Evolutionary conservation across 2,888 invertebrate genomes (phyloP).

Genomic region (Boloria selene): DNA sequence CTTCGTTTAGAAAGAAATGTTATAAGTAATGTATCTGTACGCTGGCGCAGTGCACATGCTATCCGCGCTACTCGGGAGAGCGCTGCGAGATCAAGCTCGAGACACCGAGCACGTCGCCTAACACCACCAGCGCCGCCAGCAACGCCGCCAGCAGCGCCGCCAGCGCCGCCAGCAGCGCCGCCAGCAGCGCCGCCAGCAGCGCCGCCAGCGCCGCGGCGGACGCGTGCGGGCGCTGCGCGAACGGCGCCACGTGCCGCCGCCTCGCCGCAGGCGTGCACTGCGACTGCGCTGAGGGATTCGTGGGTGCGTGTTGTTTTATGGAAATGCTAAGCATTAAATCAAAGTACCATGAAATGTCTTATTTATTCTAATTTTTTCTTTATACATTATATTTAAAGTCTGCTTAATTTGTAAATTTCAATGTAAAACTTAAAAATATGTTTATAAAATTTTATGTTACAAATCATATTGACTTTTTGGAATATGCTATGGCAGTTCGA

Average conservation of each 20-base stretch:
- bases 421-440: too few relatives aligned
- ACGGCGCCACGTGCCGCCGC: conserved; percentile 76
- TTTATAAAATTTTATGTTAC: too few relatives aligned
- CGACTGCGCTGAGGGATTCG: conserved; percentile 49
- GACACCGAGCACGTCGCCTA: background rate
- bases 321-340: too few relatives aligned
- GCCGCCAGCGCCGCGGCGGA: background rate
- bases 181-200: background rate
- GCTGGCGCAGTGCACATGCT: conserved; percentile 84
- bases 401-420: too few relatives aligned
- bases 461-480: too few relatives aligned
- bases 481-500: too few relatives aligned
- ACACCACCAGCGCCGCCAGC: background rate
- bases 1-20: too few relatives aligned
- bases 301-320: conserved; percentile 40
- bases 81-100: conserved; percentile 71
- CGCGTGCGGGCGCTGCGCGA: background rate
- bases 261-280: conserved; percentile 44
- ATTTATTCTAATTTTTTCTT: too few relatives aligned
- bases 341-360: too few relatives aligned
- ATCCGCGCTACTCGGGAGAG: conserved; percentile 85
- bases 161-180: background rate
- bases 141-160: background rate
- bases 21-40: conserved; percentile 32
- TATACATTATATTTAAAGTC: too few relatives aligned